Percentiles rank a stretch among this genome's conserved stretches.
phyloP scores from a whole-genome alignment of 2,888 invertebrate genomes.

The Rapana venosa region DNA sequence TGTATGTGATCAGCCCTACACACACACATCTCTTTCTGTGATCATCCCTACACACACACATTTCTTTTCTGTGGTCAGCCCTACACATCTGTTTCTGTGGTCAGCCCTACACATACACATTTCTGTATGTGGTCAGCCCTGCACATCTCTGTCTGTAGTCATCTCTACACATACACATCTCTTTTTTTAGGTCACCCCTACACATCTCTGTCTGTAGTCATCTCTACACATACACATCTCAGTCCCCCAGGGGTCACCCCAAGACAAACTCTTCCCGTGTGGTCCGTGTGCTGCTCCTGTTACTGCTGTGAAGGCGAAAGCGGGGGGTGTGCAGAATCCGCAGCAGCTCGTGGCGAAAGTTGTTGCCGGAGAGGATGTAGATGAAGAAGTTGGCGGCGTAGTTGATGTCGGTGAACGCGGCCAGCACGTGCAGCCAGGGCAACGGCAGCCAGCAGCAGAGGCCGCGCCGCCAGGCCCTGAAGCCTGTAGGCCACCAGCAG shows the following conservation, averaged over 20 bases:
- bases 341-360: constrained; percentile 61
- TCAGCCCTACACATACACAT: too few relatives aligned
- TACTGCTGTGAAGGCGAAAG: constrained; percentile 9
- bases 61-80: too few relatives aligned
- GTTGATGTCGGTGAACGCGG: constrained; percentile 61
- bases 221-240: too few relatives aligned
- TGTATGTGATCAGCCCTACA: too few relatives aligned
- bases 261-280: constrained; percentile 40
- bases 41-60: too few relatives aligned
- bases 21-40: too few relatives aligned
- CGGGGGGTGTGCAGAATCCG: constrained; percentile 39
- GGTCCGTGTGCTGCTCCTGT: constrained; percentile 17
- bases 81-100: too few relatives aligned
- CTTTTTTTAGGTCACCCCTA: too few relatives aligned
- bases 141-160: too few relatives aligned
- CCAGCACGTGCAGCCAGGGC: constrained; percentile 55
- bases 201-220: too few relatives aligned
- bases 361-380: constrained; percentile 65
- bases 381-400: constrained; percentile 69
- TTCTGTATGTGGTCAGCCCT: too few relatives aligned
- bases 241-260: background rate
- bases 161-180: too few relatives aligned
- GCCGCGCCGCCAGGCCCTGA: constrained; percentile 41
- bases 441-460: constrained; percentile 46
- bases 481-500: constrained; percentile 46